Conservation (phyloP, 2,113 vertebrate species). For the Pampusana beccarii region DNA sequence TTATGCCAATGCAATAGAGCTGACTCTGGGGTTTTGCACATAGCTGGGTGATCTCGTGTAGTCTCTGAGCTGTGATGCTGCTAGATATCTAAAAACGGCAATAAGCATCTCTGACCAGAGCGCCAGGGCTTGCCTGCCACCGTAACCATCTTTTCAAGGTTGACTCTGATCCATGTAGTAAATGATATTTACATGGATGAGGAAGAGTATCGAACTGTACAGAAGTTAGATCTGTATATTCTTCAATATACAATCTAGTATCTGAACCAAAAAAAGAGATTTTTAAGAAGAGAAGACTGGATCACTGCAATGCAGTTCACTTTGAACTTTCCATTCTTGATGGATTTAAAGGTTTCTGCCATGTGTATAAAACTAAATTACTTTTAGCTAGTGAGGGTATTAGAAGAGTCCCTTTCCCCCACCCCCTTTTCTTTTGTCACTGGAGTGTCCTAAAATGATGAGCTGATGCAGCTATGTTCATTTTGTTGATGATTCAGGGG, state of each 20-base stretch:
- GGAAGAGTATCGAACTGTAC: constrained; percentile 48
- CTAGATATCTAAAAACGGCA: not conserved
- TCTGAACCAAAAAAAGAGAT: constrained; percentile 81
- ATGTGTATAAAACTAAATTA: constrained; percentile 55
- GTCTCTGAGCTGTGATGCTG: not conserved
- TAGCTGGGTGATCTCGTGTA: not conserved
- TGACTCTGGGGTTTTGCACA: constrained; percentile 50
- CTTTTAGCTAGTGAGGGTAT: constrained; percentile 21
- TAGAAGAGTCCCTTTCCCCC: constrained; percentile 23
- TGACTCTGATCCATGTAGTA: constrained; percentile 34
- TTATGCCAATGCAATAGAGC: not conserved
- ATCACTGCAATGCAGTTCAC: constrained; percentile 84
- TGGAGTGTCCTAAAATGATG: constrained; percentile 11
- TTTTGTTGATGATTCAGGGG: constrained; percentile 48
- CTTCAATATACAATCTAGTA: constrained; percentile 70
- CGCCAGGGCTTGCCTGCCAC: not conserved
- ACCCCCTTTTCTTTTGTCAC: constrained; percentile 38
- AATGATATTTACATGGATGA: constrained; percentile 40
- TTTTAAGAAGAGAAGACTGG: constrained; percentile 75
- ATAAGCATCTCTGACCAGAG: not conserved
- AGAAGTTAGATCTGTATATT: constrained; percentile 45
- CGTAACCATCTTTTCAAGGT: not conserved
- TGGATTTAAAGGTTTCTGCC: constrained; percentile 74
- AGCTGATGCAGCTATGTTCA: constrained; percentile 30
- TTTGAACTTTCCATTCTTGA: constrained; percentile 67